Evolutionary conservation across 1,140 invertebrate species (phyloP), one percentile per base, ranked within the genome.

Genomic region (Acyrthosiphon pisum): DNA sequence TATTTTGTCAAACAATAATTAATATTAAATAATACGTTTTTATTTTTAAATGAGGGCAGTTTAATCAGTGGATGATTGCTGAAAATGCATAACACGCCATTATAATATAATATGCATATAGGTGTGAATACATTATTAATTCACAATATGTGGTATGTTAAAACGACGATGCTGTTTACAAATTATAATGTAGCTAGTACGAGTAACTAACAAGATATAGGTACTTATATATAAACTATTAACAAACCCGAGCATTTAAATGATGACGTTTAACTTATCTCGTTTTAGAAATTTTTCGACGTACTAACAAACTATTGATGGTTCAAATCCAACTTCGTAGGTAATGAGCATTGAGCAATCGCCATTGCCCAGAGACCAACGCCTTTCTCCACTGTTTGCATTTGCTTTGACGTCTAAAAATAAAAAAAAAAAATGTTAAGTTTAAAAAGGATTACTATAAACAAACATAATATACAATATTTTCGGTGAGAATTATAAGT

Each of bases 371-470:
- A 18, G 14, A 6, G 14, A 35, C n/a, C 4, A 14, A 35, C 22
- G 35, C 35, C 88, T 89, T 89, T 89, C 88, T 89, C 88, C 35
- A 14, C 88, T 56, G 88, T 53, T 37, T 89, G 48, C 48, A 23
- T 53, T 53, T 37, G 0, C 8, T 89, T 89, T n/a, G 50, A 48
- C 18, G n/a, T 46, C 7, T n/a, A 53, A 53, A 89, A 89, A 56
- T 14, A 89, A 53, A 53, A 88, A 56, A 41, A 41, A 26, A 26
- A 56, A 56, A 8, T 23, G 46, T 56, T 56, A 89, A 89, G 35
- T 41, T 89, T 53, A 6, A 89, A 89, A 37, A 89, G 20, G n/a
- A 89, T 88, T 88, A 89, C 35, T 53, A 18, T 35, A 56, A 89
- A 26, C 35, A 41, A 89, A 89, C 87, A 23, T 35, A 50, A 53